A percentile compares a stretch with the other conserved stretches of the same genome.
These are phyloP conservation scores for Apantesis nais DNA, from an alignment of 2,888 invertebrate species.

Conservation along the genomic window DNA sequence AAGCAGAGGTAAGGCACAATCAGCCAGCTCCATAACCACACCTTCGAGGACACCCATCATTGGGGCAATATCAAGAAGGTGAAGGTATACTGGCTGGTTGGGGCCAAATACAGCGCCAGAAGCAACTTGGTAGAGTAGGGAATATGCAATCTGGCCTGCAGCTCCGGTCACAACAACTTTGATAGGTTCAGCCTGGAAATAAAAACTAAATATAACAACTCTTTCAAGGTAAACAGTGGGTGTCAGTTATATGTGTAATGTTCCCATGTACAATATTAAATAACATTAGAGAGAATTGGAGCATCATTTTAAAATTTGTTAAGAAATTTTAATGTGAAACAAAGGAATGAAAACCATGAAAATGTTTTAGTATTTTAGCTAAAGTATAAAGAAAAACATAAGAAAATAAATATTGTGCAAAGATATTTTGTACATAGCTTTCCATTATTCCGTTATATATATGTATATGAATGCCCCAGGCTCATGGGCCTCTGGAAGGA, in stretches of 20 bases:
- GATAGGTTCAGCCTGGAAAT: slow-evolving; percentile 91
- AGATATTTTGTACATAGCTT: neutral
- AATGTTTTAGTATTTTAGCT: neutral
- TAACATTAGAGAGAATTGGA: neutral
- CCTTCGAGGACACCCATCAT: slow-evolving; percentile 99
- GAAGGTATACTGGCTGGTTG: slow-evolving; percentile 93
- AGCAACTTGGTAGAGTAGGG: slow-evolving; percentile 96
- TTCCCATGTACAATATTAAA: neutral
- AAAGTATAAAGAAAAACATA: neutral
- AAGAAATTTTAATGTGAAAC: neutral
- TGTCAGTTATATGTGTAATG: neutral
- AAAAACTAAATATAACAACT: neutral
- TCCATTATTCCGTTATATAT: no score
- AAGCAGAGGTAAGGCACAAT: slow-evolving; percentile 96
- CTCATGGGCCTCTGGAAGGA: no score
- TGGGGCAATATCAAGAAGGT: slow-evolving; percentile 96
- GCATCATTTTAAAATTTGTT: neutral
- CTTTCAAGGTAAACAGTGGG: neutral
- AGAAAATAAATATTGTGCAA: neutral
- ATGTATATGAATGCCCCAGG: no score
- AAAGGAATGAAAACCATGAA: neutral
- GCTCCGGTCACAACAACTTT: slow-evolving; percentile 98
- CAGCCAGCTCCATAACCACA: slow-evolving; percentile 98
- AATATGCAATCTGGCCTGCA: slow-evolving; percentile 99
- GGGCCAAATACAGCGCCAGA: slow-evolving; percentile 98